Evolutionary conservation across 2,888 invertebrate genomes (phyloP).

Genomic region (Rhabditoides inermis): DNA sequence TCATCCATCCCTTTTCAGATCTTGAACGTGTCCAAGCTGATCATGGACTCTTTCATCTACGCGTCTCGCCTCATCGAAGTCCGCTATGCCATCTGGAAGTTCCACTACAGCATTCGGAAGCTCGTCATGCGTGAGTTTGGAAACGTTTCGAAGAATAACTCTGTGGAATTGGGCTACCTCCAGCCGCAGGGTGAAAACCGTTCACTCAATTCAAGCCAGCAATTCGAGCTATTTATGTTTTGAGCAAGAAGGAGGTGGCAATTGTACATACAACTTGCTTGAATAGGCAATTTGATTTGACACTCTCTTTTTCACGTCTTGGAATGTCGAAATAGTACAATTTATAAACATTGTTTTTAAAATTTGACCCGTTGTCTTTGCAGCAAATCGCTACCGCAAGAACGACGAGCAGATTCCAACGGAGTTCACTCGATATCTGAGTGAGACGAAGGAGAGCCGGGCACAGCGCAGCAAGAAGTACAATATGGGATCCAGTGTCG

Average conservation of each 20-base stretch:
- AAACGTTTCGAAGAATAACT: too few species aligned
- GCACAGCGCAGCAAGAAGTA: conserved; percentile 12
- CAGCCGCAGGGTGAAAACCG: too few species aligned
- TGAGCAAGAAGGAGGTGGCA: too few species aligned
- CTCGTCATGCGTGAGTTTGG: too few species aligned
- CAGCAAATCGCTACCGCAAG: conserved; percentile 6
- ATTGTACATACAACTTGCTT: too few species aligned
- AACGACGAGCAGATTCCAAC: conserved; percentile 17
- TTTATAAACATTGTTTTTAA: conserved; percentile 1
- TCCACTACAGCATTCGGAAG: conserved; percentile 10
- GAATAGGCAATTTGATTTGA: too few species aligned
- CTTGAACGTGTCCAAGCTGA: conserved; percentile 53
- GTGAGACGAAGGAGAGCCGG: conserved; percentile 34
- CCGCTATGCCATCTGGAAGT: conserved; percentile 51
- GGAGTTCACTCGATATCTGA: conserved; percentile 34
- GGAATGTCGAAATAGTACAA: background rate
- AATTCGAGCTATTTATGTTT: too few species aligned
- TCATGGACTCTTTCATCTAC: conserved; percentile 65
- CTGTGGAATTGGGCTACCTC: too few species aligned
- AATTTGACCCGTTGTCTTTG: background rate
- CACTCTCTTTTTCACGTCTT: too few species aligned
- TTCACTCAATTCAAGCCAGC: too few species aligned
- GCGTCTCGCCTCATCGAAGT: conserved; percentile 65
- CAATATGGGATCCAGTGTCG: too few species aligned
- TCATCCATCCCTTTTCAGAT: too few species aligned